Evolutionary conservation across 2,888 invertebrate species (phyloP), one percentile per base, ranked within the genome.

Genomic region (Eristalis arbustorum): DNA sequence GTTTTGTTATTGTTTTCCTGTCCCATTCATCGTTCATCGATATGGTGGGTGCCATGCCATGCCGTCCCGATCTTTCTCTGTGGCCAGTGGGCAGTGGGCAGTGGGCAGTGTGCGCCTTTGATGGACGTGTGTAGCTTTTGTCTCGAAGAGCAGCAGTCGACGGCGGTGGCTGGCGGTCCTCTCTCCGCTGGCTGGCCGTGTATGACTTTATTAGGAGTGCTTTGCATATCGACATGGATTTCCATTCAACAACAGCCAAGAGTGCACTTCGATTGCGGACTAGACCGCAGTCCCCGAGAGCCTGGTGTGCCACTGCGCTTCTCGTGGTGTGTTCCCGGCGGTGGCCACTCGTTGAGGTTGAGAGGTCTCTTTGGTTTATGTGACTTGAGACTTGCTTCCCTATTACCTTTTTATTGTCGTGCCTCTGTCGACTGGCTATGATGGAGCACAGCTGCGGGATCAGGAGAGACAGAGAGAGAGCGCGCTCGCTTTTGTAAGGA

Each of bases 131-230:
- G 34, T 73, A 18, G 49, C 61, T 67, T 49, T 34, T 79, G 49
- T 49, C 49, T 49, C 49, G 49, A 18, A 5, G 18, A 49, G 18
- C 49, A 49, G 49, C 8, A 49, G 49, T 49, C 49, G 49, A 49
- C 18, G 4, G 8, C 8, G 49, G 49, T 49, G 42, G n/a, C 49
- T 49, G 49, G 49, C 18, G 18, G 18, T 49, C 49, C 18, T 18
- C 49, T 34, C 10, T n/a, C n/a, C n/a, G n/a, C n/a, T n/a, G n/a
- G n/a, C n/a, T 11, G 69, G 59, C 34, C 28, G 49, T 59, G 66
- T 81, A 85, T 85, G 81, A 85, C 85, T 85, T 85, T 85, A 85
- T 85, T 85, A 81, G 81, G 77, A 85, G 69, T 71, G 69, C 57
- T 85, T 85, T 85, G 81, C 85, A 85, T 85, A 85, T 78, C 62